Evolutionary conservation across 2,888 invertebrate species (phyloP).

Genomic region (Oxycera nigricornis): DNA sequence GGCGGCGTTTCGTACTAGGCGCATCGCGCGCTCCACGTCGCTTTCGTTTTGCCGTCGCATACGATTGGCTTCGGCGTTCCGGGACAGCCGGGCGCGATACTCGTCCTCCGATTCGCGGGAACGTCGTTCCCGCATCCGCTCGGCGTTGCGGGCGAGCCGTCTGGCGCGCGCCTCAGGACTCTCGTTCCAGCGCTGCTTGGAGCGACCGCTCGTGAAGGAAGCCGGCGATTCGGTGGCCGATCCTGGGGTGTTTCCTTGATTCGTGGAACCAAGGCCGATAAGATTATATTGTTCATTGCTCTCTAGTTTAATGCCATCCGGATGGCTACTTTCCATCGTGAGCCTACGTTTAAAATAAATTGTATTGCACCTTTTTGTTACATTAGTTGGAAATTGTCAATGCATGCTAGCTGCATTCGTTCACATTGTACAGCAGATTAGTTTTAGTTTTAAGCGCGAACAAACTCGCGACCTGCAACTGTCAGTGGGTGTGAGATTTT

Average conservation of each 20-base stretch:
- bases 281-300: conserved; percentile 56
- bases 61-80: conserved; percentile 61
- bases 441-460: conserved; percentile 33
- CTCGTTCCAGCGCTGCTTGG: conserved; percentile 61
- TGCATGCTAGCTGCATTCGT: not conserved
- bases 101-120: conserved; percentile 61
- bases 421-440: conserved; percentile 2
- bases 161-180: conserved; percentile 61
- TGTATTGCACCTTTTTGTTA: conserved; percentile 25
- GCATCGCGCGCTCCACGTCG: conserved; percentile 60
- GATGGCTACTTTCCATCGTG: conserved; percentile 52
- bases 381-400: conserved; percentile 27
- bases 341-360: not conserved
- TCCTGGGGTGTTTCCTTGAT: conserved; percentile 50
- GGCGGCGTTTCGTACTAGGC: conserved; percentile 61
- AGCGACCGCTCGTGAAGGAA: conserved; percentile 45
- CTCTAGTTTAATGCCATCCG: conserved; percentile 62
- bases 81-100: conserved; percentile 59
- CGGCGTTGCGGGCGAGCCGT: conserved; percentile 61
- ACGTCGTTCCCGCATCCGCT: conserved; percentile 61
- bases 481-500: conserved; percentile 31
- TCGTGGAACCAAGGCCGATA: conserved; percentile 56
- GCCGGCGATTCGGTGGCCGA: conserved; percentile 48
- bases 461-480: conserved; percentile 23
- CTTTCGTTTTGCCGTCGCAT: conserved; percentile 60